Base-by-base conservation (phyloP, 2,797 vertebrate species). In the Hoplostethus atlanticus region DNA sequence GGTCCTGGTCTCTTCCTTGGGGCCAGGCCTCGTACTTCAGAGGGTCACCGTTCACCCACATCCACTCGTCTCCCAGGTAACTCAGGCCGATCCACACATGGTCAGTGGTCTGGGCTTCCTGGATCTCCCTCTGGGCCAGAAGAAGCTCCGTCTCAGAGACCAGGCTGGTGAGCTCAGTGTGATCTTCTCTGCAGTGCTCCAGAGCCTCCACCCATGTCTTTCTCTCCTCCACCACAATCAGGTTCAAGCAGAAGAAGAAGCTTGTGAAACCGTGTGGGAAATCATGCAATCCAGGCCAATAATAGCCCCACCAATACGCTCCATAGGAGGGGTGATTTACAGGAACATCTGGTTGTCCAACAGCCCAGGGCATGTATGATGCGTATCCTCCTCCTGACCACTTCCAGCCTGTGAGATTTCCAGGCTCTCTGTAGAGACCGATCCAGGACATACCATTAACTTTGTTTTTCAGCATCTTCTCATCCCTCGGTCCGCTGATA, bases 1-100 rank as follows among this genome's bases (percentile, higher is more conserved):
- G 52, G 42, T 78, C 64, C 53, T 64, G 59, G 42, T 46, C 53
- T 38, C 21, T 51, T 44, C 1, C 0, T 17, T 66, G 0, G 1
- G 8, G 4, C 83, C 72, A 86, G 57, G 5, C 65, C 9, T 62
- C 0, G 3, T 76, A 80, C 9, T 0, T 12, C 56, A 87, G 10
- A 25, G 42, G 51, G 46, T 74, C 62, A 0, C 60, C 5, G 17
- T 66, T 70, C 58, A 84, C 57, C 93, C 91, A 93, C 66, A 77
- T 6, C 91, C 92, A 92, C 4, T 5, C 1, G 54, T 78, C 73
- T 9, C 1, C 77, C 4, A 90, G 61, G 73, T 71, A 90, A 28
- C 72, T 61, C 71, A 92, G 73, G 2, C 91, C 85, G 0, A 83
- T 88, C 91, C 91, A 92, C 47, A 86, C 72, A 6, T 1, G 6